These are phyloP conservation scores for Ispidina picta DNA, from an alignment of 2,797 vertebrate species.

Conservation along the genomic window DNA sequence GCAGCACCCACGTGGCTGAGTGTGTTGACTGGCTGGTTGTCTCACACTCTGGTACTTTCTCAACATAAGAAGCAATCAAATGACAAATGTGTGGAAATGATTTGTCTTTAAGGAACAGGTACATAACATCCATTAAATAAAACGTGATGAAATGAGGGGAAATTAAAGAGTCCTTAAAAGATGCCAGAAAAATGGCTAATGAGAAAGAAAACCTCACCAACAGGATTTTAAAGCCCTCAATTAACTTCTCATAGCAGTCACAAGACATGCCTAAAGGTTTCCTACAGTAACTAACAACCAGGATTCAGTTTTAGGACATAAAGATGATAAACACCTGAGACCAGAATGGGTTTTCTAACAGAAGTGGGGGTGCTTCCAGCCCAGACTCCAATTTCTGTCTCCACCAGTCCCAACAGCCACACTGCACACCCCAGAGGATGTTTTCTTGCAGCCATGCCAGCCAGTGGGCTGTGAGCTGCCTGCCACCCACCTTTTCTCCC, in stretches of 20 bases:
- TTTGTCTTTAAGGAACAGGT: not conserved
- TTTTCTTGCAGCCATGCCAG: not conserved
- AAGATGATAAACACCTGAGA: not conserved
- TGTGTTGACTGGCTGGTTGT: not conserved
- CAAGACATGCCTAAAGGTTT: not conserved
- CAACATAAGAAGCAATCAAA: not conserved
- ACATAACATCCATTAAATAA: not conserved
- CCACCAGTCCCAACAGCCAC: accelerated
- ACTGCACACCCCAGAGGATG: accelerated
- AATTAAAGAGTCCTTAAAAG: not conserved
- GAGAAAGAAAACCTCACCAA: not conserved
- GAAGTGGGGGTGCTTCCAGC: not conserved
- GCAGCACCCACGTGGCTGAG: not conserved
- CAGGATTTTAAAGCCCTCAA: not conserved
- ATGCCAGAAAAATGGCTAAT: not conserved
- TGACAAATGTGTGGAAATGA: not conserved
- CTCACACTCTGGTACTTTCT: accelerated
- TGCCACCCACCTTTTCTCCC: not conserved
- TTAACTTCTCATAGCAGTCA: not conserved
- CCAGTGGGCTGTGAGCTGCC: accelerated
- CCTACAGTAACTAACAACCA: not conserved
- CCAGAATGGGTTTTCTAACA: not conserved
- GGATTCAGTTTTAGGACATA: not conserved
- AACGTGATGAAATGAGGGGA: not conserved
- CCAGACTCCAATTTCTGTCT: not conserved